Evolutionary conservation across 2,113 vertebrate species (phyloP), one percentile per base, ranked within the genome.

Genomic region (Sinosuthora webbiana): DNA sequence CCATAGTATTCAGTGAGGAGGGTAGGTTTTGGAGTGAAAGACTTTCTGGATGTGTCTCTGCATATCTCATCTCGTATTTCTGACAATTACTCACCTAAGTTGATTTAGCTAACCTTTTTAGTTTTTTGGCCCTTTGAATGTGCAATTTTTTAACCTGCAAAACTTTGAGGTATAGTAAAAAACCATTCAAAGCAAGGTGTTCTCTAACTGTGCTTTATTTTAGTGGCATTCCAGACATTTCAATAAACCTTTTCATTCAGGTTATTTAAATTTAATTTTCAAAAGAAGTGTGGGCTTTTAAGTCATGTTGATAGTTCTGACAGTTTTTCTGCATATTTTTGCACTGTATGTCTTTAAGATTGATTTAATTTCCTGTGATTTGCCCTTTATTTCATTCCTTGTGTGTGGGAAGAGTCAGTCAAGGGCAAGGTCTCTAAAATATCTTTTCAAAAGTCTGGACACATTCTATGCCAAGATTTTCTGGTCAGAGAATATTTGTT

Each of bases 231-330:
- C 19, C 49, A 47, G 42, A 59, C 49, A 20, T 78, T 90, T 85
- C 75, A 62, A 31, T 67, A 87, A 89, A 56, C 3, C 2, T 6
- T 90, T 65, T 83, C 50, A 57, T 73, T 95, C 35, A 39, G 45
- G 45, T 90, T 87, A 82, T 94, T 87, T 81, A 74, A 84, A 65
- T 47, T 78, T 53, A 59, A 82, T 88, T 96, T 87, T 83, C 53
- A 15, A 78, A 82, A 68, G 67, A 59, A 87, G 37, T 71, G 37
- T 88, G 67, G 79, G 52, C 75, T 82, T 93, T 31, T 37, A 84
- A 71, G 70, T 81, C 39, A 68, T 59, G 39, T 59, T 88, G 55
- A 35, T 78, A 57, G 35, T 91, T 93, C 65, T 84, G 65, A 84
- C 69, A 92, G 67, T 56, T 76, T 89, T 62, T 24, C 56, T 93